A percentile compares a stretch with the other conserved stretches of the same genome.
phyloP scores from a whole-genome alignment of 2,888 invertebrate genomes.

The Vandiemenella viatica region DNA sequence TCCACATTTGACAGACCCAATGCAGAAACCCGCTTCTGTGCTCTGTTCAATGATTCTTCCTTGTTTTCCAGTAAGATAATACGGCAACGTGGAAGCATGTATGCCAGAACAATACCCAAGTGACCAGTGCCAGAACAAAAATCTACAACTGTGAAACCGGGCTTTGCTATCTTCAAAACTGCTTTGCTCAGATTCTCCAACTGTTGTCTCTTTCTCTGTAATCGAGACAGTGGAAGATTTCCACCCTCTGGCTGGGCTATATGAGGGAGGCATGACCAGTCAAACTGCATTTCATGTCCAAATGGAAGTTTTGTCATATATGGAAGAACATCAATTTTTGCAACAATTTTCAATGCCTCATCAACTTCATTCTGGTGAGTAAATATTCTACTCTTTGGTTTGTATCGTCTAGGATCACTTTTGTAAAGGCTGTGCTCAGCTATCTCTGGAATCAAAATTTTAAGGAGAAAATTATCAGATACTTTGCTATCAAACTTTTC shows the following conservation, averaged over 20 bases:
- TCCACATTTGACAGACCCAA: slow-evolving; percentile 57
- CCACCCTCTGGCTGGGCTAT: slow-evolving; percentile 65
- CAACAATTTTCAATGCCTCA: slow-evolving; percentile 35
- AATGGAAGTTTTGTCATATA: slow-evolving; percentile 23
- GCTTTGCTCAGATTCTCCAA: slow-evolving; percentile 69
- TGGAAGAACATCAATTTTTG: slow-evolving; percentile 6
- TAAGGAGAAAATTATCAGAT: slow-evolving; percentile 11
- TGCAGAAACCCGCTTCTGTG: slow-evolving; percentile 48
- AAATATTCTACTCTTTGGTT: slow-evolving; percentile 52
- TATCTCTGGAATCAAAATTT: slow-evolving; percentile 31
- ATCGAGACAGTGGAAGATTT: slow-evolving; percentile 56
- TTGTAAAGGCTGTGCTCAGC: slow-evolving; percentile 56
- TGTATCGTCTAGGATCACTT: slow-evolving; percentile 60
- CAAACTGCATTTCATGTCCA: slow-evolving; percentile 32
- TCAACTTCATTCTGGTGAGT: slow-evolving; percentile 66
- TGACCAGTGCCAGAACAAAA: slow-evolving; percentile 93
- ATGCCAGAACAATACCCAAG: slow-evolving; percentile 71
- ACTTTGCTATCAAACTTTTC: slow-evolving; percentile 9
- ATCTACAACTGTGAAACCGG: slow-evolving; percentile 65
- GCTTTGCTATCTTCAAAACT: slow-evolving; percentile 50
- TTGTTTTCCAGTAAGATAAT: slow-evolving; percentile 83
- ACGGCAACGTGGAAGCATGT: slow-evolving; percentile 58
- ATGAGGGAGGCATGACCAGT: slow-evolving; percentile 57
- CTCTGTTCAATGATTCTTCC: slow-evolving; percentile 64
- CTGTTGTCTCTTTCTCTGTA: slow-evolving; percentile 69